These are phyloP conservation scores for Lanius collurio DNA, from an alignment of 2,113 vertebrate genomes.

Conservation along the genomic window DNA sequence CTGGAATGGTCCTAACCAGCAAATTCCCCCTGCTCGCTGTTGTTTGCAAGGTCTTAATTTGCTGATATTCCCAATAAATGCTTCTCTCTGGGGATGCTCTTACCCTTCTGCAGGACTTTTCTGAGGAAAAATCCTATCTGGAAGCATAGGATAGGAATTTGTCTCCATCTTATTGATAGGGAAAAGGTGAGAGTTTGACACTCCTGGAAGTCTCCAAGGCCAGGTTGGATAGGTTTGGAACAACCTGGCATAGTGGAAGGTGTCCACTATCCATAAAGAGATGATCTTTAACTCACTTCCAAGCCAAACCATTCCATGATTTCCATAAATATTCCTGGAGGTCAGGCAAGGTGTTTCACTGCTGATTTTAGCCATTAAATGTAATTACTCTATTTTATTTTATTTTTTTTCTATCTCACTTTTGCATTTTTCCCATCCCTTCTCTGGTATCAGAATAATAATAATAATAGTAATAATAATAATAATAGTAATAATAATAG, in stretches of 20 bases:
- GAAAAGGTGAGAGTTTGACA: neutral
- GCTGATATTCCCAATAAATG: neutral
- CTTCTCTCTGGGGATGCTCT: neutral
- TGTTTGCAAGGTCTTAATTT: neutral
- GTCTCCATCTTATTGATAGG: neutral
- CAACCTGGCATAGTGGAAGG: neutral
- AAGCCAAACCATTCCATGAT: neutral
- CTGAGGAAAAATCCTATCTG: neutral
- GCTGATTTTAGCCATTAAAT: neutral
- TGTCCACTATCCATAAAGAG: neutral
- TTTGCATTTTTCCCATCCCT: accelerated
- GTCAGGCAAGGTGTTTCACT: neutral
- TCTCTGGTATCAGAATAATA: neutral
- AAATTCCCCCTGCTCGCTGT: neutral
- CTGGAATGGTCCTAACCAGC: neutral
- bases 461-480: neutral
- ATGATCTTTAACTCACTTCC: neutral
- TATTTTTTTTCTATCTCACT: neutral
- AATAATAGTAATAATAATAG: too few relatives aligned
- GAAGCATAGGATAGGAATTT: neutral
- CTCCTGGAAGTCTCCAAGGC: neutral
- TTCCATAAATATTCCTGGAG: neutral
- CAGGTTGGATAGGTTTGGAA: neutral
- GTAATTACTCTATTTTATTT: neutral
- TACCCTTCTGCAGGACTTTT: neutral